Base-by-base conservation (phyloP, 1,140 invertebrate genomes). In the Tenebrio molitor region DNA sequence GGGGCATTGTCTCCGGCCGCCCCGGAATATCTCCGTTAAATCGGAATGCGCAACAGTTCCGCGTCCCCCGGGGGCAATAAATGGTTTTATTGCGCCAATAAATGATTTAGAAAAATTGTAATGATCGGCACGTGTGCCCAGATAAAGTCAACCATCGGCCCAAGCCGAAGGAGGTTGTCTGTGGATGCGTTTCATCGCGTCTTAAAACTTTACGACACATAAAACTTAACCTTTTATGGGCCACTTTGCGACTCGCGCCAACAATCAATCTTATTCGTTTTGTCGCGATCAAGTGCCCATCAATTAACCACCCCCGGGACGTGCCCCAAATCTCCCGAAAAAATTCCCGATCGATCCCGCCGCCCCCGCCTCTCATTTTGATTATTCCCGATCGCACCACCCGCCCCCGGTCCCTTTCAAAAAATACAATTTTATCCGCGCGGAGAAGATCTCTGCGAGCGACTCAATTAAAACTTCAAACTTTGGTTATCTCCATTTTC, bases 181-280 rank as follows among this genome's bases (percentile, higher is more conserved):
- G 76, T 69, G 76, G 75, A 74, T 76, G 75, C 72, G 70, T 79
- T 78, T 80, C 79, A 81, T 79, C 77, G 79, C 78, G 79, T 82
- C 81, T 82, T 82, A 82, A 82, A 80, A 82, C 76, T 81, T 79
- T 82, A 82, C 78, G 78, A 77, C 77, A 73, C 79, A 81, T 82
- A 82, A 83, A 82, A 82, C 76, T 78, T 58, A 80, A 81, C 81
- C 81, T 81, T 82, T 82, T 83, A 83, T 81, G 80, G 77, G 65
- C 76, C 77, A 79, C 76, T 80, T 76, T 70, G 63, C 46, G 65
- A 72, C 64, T 70, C 46, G 63, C 69, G 53, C 70, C 58, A 77
- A 75, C 76, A 81, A 81, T 80, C 80, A 80, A 81, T 80, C 78
- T 77, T 68, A 29, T 50, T 65, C 44, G 4, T 15, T 29, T 58